A percentile compares a stretch with the other conserved stretches of the same genome.
Conservation (phyloP, 2,888 invertebrate species). For the Chaitophorus viminalis region DNA sequence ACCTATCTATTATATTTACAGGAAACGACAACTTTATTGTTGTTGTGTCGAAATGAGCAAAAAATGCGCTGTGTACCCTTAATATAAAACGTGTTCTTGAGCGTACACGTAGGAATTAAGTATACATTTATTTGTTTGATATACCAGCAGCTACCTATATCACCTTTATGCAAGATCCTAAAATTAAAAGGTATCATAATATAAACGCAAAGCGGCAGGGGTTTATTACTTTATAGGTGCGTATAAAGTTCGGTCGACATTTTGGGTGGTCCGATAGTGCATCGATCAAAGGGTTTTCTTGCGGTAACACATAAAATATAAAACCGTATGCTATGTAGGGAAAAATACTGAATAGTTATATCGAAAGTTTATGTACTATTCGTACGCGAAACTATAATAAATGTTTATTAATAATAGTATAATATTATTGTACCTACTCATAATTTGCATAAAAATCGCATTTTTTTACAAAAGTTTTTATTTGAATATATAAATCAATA, state of each 20-base stretch:
- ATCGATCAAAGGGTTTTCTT: conserved; percentile 15
- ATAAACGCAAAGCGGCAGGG: background rate
- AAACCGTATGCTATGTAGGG: no score
- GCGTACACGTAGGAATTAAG: background rate
- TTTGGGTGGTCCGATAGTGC: conserved; percentile 24
- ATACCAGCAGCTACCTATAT: background rate
- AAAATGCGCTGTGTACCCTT: background rate
- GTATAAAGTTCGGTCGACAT: conserved; percentile 1
- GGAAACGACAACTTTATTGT: background rate
- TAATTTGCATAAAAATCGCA: no score
- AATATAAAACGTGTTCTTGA: conserved; percentile 22
- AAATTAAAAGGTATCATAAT: conserved; percentile 1
- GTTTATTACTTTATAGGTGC: conserved; percentile 27
- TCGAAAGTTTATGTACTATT: no score
- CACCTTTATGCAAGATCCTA: background rate
- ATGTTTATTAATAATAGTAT: no score
- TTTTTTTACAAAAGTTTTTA: no score
- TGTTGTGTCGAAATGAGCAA: background rate
- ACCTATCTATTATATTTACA: no score
- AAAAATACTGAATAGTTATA: no score
- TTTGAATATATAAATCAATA: no score
- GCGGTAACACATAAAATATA: no score
- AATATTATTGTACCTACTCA: no score
- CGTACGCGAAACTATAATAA: no score
- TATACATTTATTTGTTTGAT: background rate